Conservation (phyloP, 2,888 invertebrate species). For the Plagodis dolabraria region DNA sequence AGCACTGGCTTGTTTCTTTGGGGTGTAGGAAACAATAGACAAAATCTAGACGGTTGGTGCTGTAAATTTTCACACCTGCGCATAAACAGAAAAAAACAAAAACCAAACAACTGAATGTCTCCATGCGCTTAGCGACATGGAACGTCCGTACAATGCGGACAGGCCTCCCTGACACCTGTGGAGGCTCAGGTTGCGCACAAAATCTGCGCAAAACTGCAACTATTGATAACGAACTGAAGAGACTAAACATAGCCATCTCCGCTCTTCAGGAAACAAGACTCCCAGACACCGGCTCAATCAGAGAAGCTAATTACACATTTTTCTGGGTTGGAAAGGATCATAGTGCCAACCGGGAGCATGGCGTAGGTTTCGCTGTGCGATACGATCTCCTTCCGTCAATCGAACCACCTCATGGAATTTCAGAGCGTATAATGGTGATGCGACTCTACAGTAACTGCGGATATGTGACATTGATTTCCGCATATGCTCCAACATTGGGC, state of each 20-base stretch:
- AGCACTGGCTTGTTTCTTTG: slow-evolving; percentile 19
- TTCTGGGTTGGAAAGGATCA: slow-evolving; percentile 17
- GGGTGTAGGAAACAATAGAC: slow-evolving; percentile 18
- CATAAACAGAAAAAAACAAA: slow-evolving; percentile 5
- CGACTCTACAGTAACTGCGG: slow-evolving; percentile 12
- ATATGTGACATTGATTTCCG: slow-evolving; percentile 17
- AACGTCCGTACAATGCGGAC: slow-evolving; percentile 27
- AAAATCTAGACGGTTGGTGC: slow-evolving; percentile 12
- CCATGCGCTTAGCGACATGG: slow-evolving; percentile 23
- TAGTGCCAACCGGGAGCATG: slow-evolving; percentile 19
- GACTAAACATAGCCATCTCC: slow-evolving; percentile 21
- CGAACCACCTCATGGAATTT: slow-evolving; percentile 12
- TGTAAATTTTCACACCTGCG: slow-evolving; percentile 5
- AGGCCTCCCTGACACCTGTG: slow-evolving; percentile 6
- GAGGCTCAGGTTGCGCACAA: slow-evolving; percentile 12
- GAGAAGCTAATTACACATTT: slow-evolving; percentile 27
- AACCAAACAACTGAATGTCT: neutral
- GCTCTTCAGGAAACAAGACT: slow-evolving; percentile 35
- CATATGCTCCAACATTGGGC: slow-evolving; percentile 29
- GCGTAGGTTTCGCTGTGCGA: slow-evolving; percentile 28
- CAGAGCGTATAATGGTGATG: slow-evolving; percentile 23
- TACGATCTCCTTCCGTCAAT: slow-evolving; percentile 12
- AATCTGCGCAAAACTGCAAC: slow-evolving; percentile 5
- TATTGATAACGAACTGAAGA: slow-evolving; percentile 25
- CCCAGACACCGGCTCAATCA: slow-evolving; percentile 20